Evolutionary conservation across 2,888 invertebrate species (phyloP), one percentile per base, ranked within the genome.

Genomic region (Caenorhabditis doughertyi): DNA sequence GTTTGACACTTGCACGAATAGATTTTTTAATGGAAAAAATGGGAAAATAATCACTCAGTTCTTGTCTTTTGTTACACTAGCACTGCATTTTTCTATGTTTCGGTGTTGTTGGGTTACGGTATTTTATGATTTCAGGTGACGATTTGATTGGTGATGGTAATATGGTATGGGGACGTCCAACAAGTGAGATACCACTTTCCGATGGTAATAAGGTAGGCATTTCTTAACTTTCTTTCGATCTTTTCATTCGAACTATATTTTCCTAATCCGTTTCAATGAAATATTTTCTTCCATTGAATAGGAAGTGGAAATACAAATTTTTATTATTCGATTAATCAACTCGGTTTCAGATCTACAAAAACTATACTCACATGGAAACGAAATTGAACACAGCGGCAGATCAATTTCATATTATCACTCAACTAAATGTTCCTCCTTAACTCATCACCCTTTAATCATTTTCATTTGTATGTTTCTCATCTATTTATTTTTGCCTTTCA

Each of bases 331-430:
- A 23, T 3, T 29, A 16, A n/a, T 23, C 18, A 1, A 21, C 9
- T 29, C 16, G 3, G 13, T 60, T 79, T 35, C 71, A 82, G 79
- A 73, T 83, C 49, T 83, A 82, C 67, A 56, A 51, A 25, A 81
- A 83, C 49, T 65, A 72, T 51, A 76, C 85, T 3, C 88, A 88
- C 56, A 87, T 87, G 88, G 72, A 86, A 55, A 85, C 88, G 2
- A 88, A 88, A 64, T 74, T 82, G 49, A 62, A 70, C 32, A 81
- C 87, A 18, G 72, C 83, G 1, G 70, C 80, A 3, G 84, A 81
- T 32, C 85, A 85, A 68, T 84, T 73, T 58, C 53, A 67, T 68
- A 84, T 85, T 25, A 81, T 85, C 49, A 77, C 84, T 27, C 64
- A 79, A 49, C 42, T 81, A 5, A 71, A 1, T 8, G 67, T 76